Base-by-base conservation (phyloP, 2,888 invertebrate genomes). In the Heteromyza rotundicornis region DNA sequence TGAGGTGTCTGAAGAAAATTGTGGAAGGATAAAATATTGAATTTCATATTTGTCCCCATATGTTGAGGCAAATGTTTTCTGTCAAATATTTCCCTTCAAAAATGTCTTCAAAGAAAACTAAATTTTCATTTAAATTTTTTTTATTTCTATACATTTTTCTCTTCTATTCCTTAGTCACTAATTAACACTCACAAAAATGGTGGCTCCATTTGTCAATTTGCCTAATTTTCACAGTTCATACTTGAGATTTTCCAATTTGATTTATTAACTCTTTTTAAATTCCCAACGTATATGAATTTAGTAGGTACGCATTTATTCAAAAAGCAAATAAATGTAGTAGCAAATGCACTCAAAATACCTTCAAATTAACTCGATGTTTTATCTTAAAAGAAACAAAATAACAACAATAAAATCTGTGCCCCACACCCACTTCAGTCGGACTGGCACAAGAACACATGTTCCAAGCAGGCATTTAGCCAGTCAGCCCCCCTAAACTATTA, bases 181-280 rank as follows among this genome's bases (percentile, higher is more conserved):
- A n/a, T n/a, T n/a, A n/a, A 40, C n/a, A 8, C 40, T 12, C 40
- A 40, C 40, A 40, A 7, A 27, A 10, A 40, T n/a, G 27, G 27
- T n/a, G n/a, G n/a, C 19, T 2, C 47, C 47, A 47, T 47, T 47
- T 47, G 47, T 47, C 47, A 7, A 2, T 8, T 5, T 5, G 5
- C 5, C 17, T 47, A 47, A 47, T 47, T n/a, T 47, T 47, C 40
- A 40, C 40, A 40, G 40, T n/a, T n/a, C 17, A 17, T 19, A 27
- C 27, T 10, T 27, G 27, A 27, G 10, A 27, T 10, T 5, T 40
- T 40, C 14, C 10, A 7, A 69, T 78, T 77, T 77, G 78, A 78
- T 75, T 75, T 75, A 78, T 75, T 69, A 72, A 74, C 71, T 75
- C 71, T 76, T 71, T 76, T 72, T 70, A 73, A 65, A 73, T 76